These are phyloP conservation scores for Dascyllus trimaculatus DNA, from an alignment of 2,113 vertebrate species.

Conservation along the genomic window DNA sequence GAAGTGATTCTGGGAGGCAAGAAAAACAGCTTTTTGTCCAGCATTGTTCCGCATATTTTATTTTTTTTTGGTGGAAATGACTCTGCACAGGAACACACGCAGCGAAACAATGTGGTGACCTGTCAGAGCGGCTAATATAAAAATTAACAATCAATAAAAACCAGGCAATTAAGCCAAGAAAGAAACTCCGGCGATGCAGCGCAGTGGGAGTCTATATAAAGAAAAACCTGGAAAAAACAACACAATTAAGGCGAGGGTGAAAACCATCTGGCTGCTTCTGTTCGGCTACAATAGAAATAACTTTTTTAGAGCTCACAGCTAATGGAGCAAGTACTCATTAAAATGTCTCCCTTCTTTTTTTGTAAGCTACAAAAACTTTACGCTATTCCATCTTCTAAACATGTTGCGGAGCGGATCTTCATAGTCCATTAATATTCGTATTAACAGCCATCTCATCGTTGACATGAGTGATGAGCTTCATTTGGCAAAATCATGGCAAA, in stretches of 20 bases:
- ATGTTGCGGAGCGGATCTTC: slow-evolving; percentile 24
- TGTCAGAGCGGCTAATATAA: slow-evolving; percentile 33
- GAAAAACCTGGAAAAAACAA: slow-evolving; percentile 58
- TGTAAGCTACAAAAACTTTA: slow-evolving; percentile 32
- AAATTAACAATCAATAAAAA: slow-evolving; percentile 46
- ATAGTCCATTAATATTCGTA: slow-evolving; percentile 60
- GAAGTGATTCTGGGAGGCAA: slow-evolving; percentile 1
- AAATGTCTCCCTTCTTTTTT: slow-evolving; percentile 31
- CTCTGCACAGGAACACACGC: not conserved
- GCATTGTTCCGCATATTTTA: not conserved
- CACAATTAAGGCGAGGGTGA: slow-evolving; percentile 49
- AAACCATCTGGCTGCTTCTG: slow-evolving; percentile 58
- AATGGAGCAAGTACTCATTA: slow-evolving; percentile 69
- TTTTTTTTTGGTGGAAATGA: slow-evolving; percentile 1
- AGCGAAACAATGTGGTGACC: slow-evolving; percentile 10
- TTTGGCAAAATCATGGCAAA: slow-evolving; percentile 20
- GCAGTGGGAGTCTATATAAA: slow-evolving; percentile 46
- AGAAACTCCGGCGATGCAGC: slow-evolving; percentile 23
- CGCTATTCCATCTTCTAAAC: slow-evolving; percentile 37
- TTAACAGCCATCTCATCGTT: slow-evolving; percentile 29
- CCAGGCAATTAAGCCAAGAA: slow-evolving; percentile 25
- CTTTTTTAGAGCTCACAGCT: slow-evolving; percentile 46
- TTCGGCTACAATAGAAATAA: slow-evolving; percentile 44
- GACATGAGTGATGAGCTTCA: slow-evolving; percentile 40
- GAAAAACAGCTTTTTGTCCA: not conserved